A percentile compares a stretch with the other conserved stretches of the same genome.
Evolutionary conservation across 1,140 invertebrate genomes (phyloP).

Genomic region (Epicauta chinensis): DNA sequence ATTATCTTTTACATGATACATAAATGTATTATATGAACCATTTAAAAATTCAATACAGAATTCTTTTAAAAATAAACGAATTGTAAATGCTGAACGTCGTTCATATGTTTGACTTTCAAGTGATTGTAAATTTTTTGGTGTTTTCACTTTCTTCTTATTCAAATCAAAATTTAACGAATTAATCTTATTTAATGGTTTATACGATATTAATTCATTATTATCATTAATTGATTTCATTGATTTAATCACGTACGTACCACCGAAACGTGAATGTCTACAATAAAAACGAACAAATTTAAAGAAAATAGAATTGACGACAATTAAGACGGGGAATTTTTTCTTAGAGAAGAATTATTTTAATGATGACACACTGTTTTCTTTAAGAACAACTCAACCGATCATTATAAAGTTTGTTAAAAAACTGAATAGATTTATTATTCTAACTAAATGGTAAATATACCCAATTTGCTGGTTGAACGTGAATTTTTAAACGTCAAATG

Average conservation of each 20-base stretch:
- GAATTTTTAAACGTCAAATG: no score
- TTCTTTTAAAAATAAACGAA: conserved; percentile 84
- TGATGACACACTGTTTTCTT: no score
- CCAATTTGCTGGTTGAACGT: no score
- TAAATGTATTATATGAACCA: conserved; percentile 86
- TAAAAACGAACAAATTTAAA: conserved; percentile 16
- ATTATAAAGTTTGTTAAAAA: no score
- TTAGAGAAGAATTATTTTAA: no score
- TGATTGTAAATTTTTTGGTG: conserved; percentile 59
- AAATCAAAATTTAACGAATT: conserved; percentile 70
- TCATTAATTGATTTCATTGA: conserved; percentile 94
- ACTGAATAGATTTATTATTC: no score
- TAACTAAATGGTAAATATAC: no score
- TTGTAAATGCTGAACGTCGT: conserved; percentile 69
- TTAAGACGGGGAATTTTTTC: background rate
- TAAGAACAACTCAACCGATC: no score
- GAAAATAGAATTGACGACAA: background rate
- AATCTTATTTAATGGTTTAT: conserved; percentile 74
- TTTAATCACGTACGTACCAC: conserved; percentile 84
- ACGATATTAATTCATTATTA: conserved; percentile 79
- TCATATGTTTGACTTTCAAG: conserved; percentile 50
- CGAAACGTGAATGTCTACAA: conserved; percentile 81
- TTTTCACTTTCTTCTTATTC: conserved; percentile 62
- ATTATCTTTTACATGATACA: conserved; percentile 70
- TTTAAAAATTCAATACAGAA: conserved; percentile 91